These are phyloP conservation scores for Cossypha heuglini DNA, from an alignment of 2,797 vertebrate species.

Conservation along the genomic window DNA sequence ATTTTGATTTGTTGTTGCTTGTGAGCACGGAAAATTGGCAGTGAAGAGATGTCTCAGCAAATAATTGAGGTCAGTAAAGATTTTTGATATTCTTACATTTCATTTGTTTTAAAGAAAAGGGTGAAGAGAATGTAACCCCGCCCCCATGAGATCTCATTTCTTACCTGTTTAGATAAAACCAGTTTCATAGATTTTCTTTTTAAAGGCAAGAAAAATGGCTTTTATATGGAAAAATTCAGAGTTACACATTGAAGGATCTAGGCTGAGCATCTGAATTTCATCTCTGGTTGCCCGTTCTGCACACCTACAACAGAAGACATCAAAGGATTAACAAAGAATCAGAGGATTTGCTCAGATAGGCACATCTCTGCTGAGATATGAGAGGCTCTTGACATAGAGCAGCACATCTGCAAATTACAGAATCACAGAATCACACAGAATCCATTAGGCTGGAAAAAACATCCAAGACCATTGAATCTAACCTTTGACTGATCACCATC, in stretches of 20 bases:
- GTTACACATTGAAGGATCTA: not conserved
- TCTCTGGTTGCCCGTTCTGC: not conserved
- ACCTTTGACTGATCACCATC: not conserved
- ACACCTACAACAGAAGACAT: not conserved
- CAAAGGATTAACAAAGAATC: not conserved
- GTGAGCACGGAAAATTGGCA: not conserved
- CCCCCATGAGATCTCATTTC: not conserved
- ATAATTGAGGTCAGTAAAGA: not conserved
- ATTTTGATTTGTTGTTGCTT: not conserved
- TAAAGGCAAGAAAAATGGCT: not conserved
- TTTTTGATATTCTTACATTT: not conserved
- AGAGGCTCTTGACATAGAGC: not conserved
- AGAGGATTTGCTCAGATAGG: not conserved
- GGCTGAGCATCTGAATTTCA: not conserved
- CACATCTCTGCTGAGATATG: not conserved
- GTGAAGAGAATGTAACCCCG: fast-evolving
- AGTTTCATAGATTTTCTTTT: not conserved
- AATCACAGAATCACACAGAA: not conserved
- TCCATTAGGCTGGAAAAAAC: not conserved
- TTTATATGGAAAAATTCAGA: not conserved
- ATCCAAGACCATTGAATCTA: fast-evolving
- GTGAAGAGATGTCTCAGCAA: not conserved
- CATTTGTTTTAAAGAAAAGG: not conserved
- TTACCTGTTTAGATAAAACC: not conserved
- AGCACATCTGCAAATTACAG: not conserved